Conservation (phyloP, 2,888 invertebrate genomes). For the Idaea dimidiata region DNA sequence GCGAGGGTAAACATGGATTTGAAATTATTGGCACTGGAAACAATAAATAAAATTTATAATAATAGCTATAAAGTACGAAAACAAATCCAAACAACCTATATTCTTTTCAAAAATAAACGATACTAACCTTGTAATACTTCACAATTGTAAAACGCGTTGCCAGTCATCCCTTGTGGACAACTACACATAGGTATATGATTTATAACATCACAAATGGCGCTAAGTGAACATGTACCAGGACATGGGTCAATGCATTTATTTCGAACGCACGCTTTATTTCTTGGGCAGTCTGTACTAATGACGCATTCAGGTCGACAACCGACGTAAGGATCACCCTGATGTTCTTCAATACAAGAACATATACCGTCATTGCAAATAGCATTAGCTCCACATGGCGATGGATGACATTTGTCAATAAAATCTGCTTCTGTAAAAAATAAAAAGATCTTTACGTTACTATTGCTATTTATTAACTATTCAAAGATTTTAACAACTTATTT, state of each 20-base stretch:
- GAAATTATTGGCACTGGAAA: constrained; percentile 59
- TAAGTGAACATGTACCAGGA: constrained; percentile 84
- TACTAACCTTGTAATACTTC: constrained; percentile 69
- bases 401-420: constrained; percentile 74
- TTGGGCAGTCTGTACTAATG: constrained; percentile 83
- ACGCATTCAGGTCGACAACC: constrained; percentile 87
- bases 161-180: constrained; percentile 84
- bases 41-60: too few relatives aligned
- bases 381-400: constrained; percentile 85
- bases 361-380: constrained; percentile 79
- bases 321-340: constrained; percentile 84
- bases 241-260: constrained; percentile 87
- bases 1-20: constrained; percentile 86
- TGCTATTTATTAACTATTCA: constrained; percentile 2
- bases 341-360: constrained; percentile 82
- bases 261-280: constrained; percentile 83
- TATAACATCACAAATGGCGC: constrained; percentile 86
- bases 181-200: constrained; percentile 87
- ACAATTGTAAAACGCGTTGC: constrained; percentile 85
- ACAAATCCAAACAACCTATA: not conserved
- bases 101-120: not conserved
- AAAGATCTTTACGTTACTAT: too few relatives aligned
- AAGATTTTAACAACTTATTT: constrained; percentile 22
- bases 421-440: constrained; percentile 42
- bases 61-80: not conserved